A percentile compares a stretch with the other conserved stretches of the same genome.
These are phyloP conservation scores for Eudemis profundana DNA, from an alignment of 2,888 invertebrate species.

Conservation along the genomic window DNA sequence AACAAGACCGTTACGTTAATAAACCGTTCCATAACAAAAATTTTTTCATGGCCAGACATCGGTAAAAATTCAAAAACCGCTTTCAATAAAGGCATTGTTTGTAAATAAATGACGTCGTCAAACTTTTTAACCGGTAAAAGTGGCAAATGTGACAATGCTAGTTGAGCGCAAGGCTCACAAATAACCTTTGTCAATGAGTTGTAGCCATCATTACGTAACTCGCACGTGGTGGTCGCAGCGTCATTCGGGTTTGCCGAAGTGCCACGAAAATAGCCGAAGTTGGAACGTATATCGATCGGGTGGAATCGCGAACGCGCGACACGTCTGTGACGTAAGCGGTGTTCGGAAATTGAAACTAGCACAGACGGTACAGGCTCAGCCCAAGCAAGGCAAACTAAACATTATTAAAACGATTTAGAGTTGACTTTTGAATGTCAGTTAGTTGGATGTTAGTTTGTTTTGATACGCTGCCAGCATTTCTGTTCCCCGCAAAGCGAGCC, in stretches of 20 bases:
- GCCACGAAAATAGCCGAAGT: conserved; percentile 64
- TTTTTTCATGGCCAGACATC: conserved; percentile 10
- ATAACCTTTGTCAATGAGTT: conserved; percentile 82
- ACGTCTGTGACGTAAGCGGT: conserved; percentile 75
- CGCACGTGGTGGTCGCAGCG: conserved; percentile 73
- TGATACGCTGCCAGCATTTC: conserved; percentile 22
- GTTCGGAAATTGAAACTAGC: conserved; percentile 12
- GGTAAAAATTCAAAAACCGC: conserved; percentile 1
- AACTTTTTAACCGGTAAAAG: conserved; percentile 15
- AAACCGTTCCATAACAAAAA: conserved; percentile 28
- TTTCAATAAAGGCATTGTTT: conserved; percentile 27
- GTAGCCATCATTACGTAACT: conserved; percentile 76
- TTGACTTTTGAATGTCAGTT: background rate
- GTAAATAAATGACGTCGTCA: conserved; percentile 36
- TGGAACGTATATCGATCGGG: conserved; percentile 70
- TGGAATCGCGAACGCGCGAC: conserved; percentile 71
- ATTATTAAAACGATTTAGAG: conserved; percentile 14
- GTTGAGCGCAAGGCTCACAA: conserved; percentile 63
- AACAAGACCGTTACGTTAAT: too few relatives aligned
- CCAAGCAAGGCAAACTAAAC: conserved; percentile 44
- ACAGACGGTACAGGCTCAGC: conserved; percentile 40
- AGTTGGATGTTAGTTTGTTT: conserved; percentile 1
- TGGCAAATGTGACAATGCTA: conserved; percentile 47
- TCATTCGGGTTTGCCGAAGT: conserved; percentile 64
- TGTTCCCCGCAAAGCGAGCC: conserved; percentile 60